Conservation (phyloP, 2,113 vertebrate genomes). For the Scortum barcoo region DNA sequence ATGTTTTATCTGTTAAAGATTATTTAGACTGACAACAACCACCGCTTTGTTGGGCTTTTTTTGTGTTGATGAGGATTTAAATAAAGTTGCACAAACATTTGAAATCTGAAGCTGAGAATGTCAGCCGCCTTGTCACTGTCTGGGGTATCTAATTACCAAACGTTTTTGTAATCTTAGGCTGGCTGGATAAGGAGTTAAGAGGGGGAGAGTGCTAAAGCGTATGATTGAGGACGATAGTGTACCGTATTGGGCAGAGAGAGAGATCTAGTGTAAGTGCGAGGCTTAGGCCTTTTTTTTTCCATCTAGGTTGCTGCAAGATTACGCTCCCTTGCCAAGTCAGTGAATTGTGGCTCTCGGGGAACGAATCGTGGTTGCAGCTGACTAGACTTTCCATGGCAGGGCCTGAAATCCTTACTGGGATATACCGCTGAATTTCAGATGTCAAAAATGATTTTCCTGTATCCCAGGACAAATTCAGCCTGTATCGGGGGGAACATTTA, state of each 20-base stretch:
- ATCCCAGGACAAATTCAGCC: slow-evolving; percentile 11
- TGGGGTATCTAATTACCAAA: slow-evolving; percentile 59
- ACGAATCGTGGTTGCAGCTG: slow-evolving; percentile 42
- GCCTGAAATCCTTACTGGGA: slow-evolving; percentile 40
- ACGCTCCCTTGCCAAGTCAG: slow-evolving; percentile 37
- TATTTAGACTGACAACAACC: slow-evolving; percentile 26
- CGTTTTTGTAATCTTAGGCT: slow-evolving; percentile 45
- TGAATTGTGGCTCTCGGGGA: slow-evolving; percentile 40
- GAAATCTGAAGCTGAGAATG: slow-evolving; percentile 50
- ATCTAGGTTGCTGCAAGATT: slow-evolving; percentile 33
- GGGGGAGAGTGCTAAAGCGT: slow-evolving; percentile 20
- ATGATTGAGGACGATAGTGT: slow-evolving; percentile 22
- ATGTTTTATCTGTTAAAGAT: slow-evolving; percentile 14
- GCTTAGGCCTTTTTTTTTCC: slow-evolving; percentile 40
- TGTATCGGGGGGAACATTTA: not conserved
- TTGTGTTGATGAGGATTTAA: slow-evolving; percentile 24
- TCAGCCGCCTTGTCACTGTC: slow-evolving; percentile 34
- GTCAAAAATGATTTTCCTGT: slow-evolving; percentile 56
- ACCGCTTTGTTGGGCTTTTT: slow-evolving; percentile 26
- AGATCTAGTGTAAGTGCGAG: slow-evolving; percentile 6
- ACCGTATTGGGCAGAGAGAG: not conserved
- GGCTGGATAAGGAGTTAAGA: slow-evolving; percentile 34
- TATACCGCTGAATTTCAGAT: slow-evolving; percentile 45
- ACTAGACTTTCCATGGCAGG: slow-evolving; percentile 57
- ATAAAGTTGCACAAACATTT: slow-evolving; percentile 36